Evolutionary conservation across 2,113 vertebrate species (phyloP).

Genomic region (Nibea coibor): DNA sequence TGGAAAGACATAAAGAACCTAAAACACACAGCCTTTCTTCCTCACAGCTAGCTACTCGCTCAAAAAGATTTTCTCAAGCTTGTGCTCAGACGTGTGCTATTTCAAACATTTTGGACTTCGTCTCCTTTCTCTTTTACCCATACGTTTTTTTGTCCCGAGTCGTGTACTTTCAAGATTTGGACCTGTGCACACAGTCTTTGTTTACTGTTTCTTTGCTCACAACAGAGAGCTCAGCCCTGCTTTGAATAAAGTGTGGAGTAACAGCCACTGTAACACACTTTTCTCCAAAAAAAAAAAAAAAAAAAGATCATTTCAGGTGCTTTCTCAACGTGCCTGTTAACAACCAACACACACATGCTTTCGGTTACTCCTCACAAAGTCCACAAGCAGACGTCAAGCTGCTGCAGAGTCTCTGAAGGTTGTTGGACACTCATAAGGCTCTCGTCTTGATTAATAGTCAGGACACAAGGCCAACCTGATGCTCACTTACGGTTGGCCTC

Average conservation of each 20-base stretch:
- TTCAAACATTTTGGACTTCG: conserved; percentile 71
- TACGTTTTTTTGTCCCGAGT: conserved; percentile 53
- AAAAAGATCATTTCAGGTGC: not conserved
- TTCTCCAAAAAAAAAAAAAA: not conserved
- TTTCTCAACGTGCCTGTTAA: not conserved
- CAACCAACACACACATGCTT: conserved; percentile 1
- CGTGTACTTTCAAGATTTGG: conserved; percentile 61
- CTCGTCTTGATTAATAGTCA: conserved; percentile 79
- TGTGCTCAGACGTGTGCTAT: conserved; percentile 67
- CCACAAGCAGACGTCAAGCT: conserved; percentile 4
- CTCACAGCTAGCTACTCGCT: conserved; percentile 74
- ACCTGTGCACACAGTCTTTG: conserved; percentile 46
- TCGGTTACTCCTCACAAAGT: not conserved
- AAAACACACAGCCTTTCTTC: conserved; percentile 82
- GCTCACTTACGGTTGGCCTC: conserved; percentile 89
- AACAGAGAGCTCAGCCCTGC: conserved; percentile 1
- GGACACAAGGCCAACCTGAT: conserved; percentile 84
- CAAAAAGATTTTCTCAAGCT: conserved; percentile 79
- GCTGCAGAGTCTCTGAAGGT: conserved; percentile 69
- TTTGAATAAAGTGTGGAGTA: conserved; percentile 27
- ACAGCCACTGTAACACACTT: conserved; percentile 4
- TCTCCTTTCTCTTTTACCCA: conserved; percentile 50
- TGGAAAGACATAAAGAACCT: conserved; percentile 72
- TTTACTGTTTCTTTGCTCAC: conserved; percentile 39
- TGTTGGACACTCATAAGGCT: conserved; percentile 87